Percentiles rank a stretch among this genome's conserved stretches.
Conservation (phyloP, 2,113 vertebrate species). For the Calonectris borealis region DNA sequence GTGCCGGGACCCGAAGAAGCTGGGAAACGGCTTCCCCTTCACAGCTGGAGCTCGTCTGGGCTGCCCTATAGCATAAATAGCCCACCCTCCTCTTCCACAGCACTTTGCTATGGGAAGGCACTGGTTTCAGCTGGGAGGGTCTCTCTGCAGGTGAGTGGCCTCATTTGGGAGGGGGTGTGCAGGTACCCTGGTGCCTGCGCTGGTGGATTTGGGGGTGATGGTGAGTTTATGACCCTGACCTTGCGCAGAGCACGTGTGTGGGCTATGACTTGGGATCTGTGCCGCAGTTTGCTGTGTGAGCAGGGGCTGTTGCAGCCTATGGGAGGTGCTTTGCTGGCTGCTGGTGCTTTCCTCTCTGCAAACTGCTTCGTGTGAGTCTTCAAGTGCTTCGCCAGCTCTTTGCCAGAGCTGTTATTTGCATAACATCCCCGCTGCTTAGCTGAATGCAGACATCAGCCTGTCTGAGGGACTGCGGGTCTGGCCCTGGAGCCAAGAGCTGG, state of each 20-base stretch:
- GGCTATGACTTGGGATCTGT: not conserved
- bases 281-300: fast-evolving
- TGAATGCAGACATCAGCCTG: not conserved
- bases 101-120: not conserved
- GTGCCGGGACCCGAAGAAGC: not conserved
- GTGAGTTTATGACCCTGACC: not conserved
- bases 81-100: not conserved
- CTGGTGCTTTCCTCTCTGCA: not conserved
- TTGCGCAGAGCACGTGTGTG: fast-evolving
- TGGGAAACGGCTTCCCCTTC: not conserved
- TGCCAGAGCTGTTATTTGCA: not conserved
- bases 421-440: not conserved
- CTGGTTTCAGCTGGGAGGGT: not conserved
- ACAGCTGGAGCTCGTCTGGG: fast-evolving
- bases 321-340: not conserved
- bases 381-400: not conserved
- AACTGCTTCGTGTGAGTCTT: not conserved
- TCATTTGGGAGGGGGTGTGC: not conserved
- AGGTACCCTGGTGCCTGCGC: not conserved
- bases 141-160: not conserved
- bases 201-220: not conserved
- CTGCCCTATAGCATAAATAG: not conserved
- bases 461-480: not conserved
- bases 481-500: not conserved
- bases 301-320: not conserved